These are phyloP conservation scores for Taenioides sp. DNA, from an alignment of 2,797 vertebrate genomes.

Conservation along the genomic window DNA sequence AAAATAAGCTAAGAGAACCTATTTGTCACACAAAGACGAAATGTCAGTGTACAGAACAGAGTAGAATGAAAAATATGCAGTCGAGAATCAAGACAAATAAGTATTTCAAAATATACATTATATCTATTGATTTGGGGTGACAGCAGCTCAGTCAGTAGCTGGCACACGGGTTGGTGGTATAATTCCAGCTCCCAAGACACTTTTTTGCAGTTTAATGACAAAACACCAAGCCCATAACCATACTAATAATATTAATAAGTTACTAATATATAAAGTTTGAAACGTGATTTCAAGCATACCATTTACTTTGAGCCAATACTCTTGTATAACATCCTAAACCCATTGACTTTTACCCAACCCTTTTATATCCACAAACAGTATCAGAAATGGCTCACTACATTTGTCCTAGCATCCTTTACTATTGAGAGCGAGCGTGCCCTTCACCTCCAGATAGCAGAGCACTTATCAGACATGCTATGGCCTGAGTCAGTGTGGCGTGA, in stretches of 20 bases:
- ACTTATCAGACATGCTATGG: slow-evolving; percentile 47
- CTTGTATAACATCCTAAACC: not conserved
- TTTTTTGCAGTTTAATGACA: too few species aligned
- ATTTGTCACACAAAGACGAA: too few species aligned
- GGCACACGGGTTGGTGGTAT: too few species aligned
- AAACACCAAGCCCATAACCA: too few species aligned
- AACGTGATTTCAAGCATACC: not conserved
- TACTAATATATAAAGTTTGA: not conserved
- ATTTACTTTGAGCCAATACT: not conserved
- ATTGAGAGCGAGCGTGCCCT: slow-evolving; percentile 33
- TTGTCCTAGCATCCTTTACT: not conserved
- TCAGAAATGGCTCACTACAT: not conserved
- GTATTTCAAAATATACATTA: too few species aligned
- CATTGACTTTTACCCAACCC: not conserved
- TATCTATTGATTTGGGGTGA: too few species aligned
- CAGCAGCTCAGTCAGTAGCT: too few species aligned
- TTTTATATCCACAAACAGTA: not conserved
- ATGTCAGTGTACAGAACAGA: too few species aligned
- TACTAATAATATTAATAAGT: too few species aligned
- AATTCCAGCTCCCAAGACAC: too few species aligned
- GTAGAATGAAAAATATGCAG: too few species aligned
- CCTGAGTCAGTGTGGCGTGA: slow-evolving; percentile 46
- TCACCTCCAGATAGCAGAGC: slow-evolving; percentile 26
- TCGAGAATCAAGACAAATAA: too few species aligned
- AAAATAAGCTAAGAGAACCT: not conserved